A percentile compares a stretch with the other conserved stretches of the same genome.
These are phyloP conservation scores for Drosophila setifemur DNA, from an alignment of 1,140 invertebrate genomes.

Conservation along the genomic window DNA sequence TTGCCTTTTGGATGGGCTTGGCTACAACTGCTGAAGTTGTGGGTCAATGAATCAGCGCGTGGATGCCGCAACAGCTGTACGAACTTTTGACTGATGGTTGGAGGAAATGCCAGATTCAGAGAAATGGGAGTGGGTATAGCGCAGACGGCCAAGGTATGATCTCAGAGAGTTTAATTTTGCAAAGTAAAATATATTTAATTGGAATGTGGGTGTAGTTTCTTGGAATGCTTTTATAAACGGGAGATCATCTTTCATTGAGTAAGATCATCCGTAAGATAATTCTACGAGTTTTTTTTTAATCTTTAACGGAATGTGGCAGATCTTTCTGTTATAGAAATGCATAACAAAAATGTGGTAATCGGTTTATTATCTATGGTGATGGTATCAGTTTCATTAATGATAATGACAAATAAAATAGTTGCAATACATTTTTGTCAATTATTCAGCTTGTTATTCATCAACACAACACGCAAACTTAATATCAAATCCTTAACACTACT, in stretches of 20 bases:
- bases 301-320: too few species aligned
- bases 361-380: too few species aligned
- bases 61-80: conserved; percentile 63
- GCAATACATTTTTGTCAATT: too few species aligned
- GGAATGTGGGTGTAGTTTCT: conserved; percentile 16
- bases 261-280: too few species aligned
- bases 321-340: too few species aligned
- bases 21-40: conserved; percentile 45
- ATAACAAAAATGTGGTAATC: too few species aligned
- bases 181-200: background rate
- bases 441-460: background rate
- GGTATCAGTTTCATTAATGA: too few species aligned
- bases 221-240: background rate
- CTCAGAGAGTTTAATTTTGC: background rate
- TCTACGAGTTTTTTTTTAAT: too few species aligned
- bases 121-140: conserved; percentile 27
- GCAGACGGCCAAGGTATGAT: conserved; percentile 2
- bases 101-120: background rate
- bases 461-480: background rate
- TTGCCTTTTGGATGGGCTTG: conserved; percentile 29
- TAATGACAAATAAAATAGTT: too few species aligned
- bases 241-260: background rate
- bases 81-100: conserved; percentile 39
- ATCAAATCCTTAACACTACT: background rate
- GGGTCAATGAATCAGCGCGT: conserved; percentile 71